A percentile compares a stretch with the other conserved stretches of the same genome.
Evolutionary conservation across 2,797 vertebrate species (phyloP).

Genomic region (Thripadectes ignobilis): DNA sequence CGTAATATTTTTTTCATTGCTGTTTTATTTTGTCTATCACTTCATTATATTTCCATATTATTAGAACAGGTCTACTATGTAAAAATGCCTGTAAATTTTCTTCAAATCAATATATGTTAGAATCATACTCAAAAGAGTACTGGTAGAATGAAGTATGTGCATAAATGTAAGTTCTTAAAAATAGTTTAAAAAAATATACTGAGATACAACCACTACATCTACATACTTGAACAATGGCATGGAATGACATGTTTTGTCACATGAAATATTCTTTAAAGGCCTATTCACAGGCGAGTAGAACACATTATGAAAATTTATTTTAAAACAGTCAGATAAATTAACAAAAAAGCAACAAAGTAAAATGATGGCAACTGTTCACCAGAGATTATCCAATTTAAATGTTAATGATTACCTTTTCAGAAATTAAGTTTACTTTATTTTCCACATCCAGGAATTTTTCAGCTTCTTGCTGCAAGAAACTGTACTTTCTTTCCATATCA

Average conservation of each 20-base stretch:
- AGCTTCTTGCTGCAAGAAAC: slow-evolving; percentile 79
- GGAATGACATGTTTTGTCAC: not conserved
- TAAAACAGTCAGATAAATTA: not conserved
- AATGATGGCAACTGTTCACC: not conserved
- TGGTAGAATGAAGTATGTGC: not conserved
- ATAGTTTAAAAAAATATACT: not conserved
- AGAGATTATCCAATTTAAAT: not conserved
- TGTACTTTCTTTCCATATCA: slow-evolving; percentile 84
- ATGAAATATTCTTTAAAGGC: not conserved
- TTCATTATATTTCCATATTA: not conserved
- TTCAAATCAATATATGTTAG: not conserved
- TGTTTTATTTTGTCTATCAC: not conserved
- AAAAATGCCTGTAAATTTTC: not conserved
- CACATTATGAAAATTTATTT: not conserved
- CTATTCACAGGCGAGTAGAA: not conserved
- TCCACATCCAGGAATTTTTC: slow-evolving; percentile 79
- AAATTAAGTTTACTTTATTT: slow-evolving; percentile 83
- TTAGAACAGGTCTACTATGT: not conserved
- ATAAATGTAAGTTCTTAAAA: not conserved
- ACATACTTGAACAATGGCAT: not conserved
- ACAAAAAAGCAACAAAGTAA: not conserved
- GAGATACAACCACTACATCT: not conserved
- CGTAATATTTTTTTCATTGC: not conserved
- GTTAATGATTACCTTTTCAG: slow-evolving; percentile 84
- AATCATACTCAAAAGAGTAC: not conserved